phyloP scores from a whole-genome alignment of 2,113 vertebrate species.

The Procavia capensis region DNA sequence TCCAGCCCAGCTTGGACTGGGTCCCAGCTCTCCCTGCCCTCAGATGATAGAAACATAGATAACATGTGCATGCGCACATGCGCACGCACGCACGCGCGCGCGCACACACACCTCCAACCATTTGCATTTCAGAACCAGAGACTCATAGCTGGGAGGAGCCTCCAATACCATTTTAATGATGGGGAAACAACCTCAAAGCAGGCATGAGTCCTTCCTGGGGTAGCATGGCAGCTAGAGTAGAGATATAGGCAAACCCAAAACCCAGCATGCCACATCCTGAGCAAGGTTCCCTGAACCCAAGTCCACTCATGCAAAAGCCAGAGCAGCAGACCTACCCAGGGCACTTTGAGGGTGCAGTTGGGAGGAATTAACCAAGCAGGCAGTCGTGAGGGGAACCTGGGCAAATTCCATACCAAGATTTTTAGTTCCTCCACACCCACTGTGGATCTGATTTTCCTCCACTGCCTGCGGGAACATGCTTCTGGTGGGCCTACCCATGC shows the following conservation, averaged over 20 bases:
- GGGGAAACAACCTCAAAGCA: neutral
- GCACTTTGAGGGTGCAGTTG: neutral
- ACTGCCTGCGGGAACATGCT: neutral
- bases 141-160: neutral
- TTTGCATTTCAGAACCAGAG: neutral
- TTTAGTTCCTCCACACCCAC: neutral
- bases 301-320: fast-evolving
- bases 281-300: neutral
- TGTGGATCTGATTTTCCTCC: neutral
- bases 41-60: neutral
- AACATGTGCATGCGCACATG: neutral
- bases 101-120: neutral
- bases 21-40: neutral
- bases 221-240: neutral
- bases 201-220: neutral
- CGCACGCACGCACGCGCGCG: neutral
- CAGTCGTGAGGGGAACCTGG: neutral
- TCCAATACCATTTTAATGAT: neutral
- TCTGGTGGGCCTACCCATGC: neutral
- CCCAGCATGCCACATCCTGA: neutral
- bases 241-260: neutral
- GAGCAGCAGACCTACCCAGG: neutral
- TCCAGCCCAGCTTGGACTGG: neutral
- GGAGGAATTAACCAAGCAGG: neutral
- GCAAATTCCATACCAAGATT: neutral